phyloP scores from a whole-genome alignment of 2,888 invertebrate genomes.

The Exocentrus adspersus region DNA sequence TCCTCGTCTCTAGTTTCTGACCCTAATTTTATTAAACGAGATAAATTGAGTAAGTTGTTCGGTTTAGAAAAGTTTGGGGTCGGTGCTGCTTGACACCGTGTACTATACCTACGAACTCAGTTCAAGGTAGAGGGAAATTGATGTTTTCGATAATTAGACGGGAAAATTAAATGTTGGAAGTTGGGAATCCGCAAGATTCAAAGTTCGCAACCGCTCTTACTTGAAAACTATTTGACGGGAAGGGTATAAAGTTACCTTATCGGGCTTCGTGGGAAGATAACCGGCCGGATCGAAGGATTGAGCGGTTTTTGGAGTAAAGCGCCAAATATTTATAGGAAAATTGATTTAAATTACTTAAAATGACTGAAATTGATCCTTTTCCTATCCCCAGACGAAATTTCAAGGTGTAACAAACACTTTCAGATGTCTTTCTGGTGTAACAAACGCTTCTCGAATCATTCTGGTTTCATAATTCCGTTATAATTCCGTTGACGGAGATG shows the following conservation, averaged over 20 bases:
- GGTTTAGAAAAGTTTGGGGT: slow-evolving; percentile 12
- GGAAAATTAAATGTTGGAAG: slow-evolving; percentile 28
- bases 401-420: too few species aligned
- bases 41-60: slow-evolving; percentile 19
- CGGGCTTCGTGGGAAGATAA: slow-evolving; percentile 4
- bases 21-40: slow-evolving; percentile 18
- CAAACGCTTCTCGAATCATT: too few species aligned
- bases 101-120: neutral
- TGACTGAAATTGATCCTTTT: too few species aligned
- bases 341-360: too few species aligned
- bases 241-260: slow-evolving; percentile 17
- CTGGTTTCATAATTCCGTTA: too few species aligned
- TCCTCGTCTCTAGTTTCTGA: neutral
- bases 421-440: too few species aligned
- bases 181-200: slow-evolving; percentile 21
- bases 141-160: slow-evolving; percentile 22
- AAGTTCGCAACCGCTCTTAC: slow-evolving; percentile 22
- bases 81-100: slow-evolving; percentile 2
- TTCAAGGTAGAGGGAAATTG: slow-evolving; percentile 19
- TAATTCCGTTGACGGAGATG: too few species aligned
- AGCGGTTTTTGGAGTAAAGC: too few species aligned
- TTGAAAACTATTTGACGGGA: slow-evolving; percentile 25
- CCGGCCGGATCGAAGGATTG: neutral
- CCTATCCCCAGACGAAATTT: too few species aligned
- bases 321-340: too few species aligned